Conservation (phyloP, 2,113 vertebrate genomes). For the Grus americana region DNA sequence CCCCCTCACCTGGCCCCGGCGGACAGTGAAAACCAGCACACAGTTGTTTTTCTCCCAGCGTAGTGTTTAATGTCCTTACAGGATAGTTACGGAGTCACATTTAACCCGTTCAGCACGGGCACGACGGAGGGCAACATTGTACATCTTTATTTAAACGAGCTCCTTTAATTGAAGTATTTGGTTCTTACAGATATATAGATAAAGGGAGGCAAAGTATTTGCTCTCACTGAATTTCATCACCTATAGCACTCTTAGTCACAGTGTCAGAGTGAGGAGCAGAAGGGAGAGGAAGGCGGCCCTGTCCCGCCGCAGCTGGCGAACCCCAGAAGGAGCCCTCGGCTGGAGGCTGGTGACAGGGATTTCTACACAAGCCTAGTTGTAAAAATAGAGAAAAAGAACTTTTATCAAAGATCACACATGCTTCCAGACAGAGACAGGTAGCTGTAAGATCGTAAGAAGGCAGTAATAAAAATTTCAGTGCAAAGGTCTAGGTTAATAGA, state of each 20-base stretch:
- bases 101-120: constrained; percentile 38
- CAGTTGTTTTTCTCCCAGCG: background rate
- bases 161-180: constrained; percentile 59
- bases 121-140: constrained; percentile 49
- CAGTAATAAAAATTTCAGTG: constrained; percentile 64
- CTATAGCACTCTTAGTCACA: background rate
- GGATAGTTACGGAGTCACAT: constrained; percentile 64
- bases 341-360: constrained; percentile 61
- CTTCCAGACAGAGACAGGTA: constrained; percentile 26
- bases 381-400: constrained; percentile 10
- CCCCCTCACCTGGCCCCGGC: rapidly evolving
- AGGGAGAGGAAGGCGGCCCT: background rate
- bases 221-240: background rate
- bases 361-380: constrained; percentile 7
- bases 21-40: rapidly evolving
- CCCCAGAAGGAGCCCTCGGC: background rate
- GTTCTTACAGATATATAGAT: constrained; percentile 54
- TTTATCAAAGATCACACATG: constrained; percentile 17
- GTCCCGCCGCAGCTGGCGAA: too few relatives aligned
- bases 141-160: constrained; percentile 58
- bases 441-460: constrained; percentile 29
- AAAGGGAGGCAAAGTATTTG: background rate
- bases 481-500: constrained; percentile 52
- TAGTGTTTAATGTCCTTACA: constrained; percentile 68
- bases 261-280: background rate